Evolutionary conservation across 1,140 invertebrate genomes (phyloP).

Genomic region (Goniozus legneri): DNA sequence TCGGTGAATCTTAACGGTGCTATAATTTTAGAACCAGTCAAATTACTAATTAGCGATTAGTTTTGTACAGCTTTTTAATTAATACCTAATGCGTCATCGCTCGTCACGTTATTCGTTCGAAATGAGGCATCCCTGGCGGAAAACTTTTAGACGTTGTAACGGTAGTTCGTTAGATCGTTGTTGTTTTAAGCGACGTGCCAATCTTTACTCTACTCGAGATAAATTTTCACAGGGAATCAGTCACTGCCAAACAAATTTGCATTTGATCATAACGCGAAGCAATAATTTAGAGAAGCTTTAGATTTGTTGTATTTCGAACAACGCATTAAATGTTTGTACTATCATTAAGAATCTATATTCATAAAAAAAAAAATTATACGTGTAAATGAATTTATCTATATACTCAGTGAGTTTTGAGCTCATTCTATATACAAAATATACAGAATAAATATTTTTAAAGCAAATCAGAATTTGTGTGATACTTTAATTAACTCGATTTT

Average conservation of each 20-base stretch:
- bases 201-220: too few relatives aligned
- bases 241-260: slow-evolving; percentile 40
- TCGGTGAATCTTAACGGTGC: slow-evolving; percentile 29
- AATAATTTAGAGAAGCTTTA: slow-evolving; percentile 17
- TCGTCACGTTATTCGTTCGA: slow-evolving; percentile 32
- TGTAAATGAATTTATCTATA: slow-evolving; percentile 20
- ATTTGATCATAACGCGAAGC: slow-evolving; percentile 25
- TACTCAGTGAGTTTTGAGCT: slow-evolving; percentile 23
- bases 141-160: too few relatives aligned
- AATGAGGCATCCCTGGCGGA: slow-evolving; percentile 28
- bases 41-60: slow-evolving; percentile 41
- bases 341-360: slow-evolving; percentile 17
- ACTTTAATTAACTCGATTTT: too few relatives aligned
- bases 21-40: slow-evolving; percentile 39
- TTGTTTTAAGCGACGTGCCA: too few relatives aligned
- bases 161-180: too few relatives aligned
- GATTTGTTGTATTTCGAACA: slow-evolving; percentile 12
- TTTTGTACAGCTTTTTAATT: slow-evolving; percentile 53
- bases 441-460: slow-evolving; percentile 34
- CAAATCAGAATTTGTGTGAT: slow-evolving; percentile 36
- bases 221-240: too few relatives aligned
- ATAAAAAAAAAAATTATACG: slow-evolving; percentile 15
- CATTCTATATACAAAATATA: slow-evolving; percentile 26
- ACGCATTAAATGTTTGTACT: slow-evolving; percentile 32
- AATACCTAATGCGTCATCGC: slow-evolving; percentile 40